phyloP scores from a whole-genome alignment of 2,888 invertebrate species.

The Deladenus siricidicola region DNA sequence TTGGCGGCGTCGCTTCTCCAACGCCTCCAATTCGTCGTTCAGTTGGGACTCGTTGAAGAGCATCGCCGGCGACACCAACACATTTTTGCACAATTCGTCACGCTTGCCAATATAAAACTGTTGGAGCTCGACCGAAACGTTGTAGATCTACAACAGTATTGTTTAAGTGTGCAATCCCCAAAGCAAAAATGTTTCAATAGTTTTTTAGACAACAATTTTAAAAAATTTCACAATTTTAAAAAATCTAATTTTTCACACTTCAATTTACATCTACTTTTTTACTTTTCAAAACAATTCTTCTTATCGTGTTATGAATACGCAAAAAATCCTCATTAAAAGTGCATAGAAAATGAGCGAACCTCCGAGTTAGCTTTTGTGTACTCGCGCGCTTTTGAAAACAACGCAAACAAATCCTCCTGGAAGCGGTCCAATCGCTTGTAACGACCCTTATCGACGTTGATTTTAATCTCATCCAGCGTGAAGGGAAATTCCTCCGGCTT shows the following conservation, averaged over 20 bases:
- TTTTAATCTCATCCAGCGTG: constrained; percentile 83
- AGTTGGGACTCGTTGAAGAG: constrained; percentile 71
- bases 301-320: too few relatives aligned
- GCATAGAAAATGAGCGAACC: constrained; percentile 28
- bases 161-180: too few relatives aligned
- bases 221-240: too few relatives aligned
- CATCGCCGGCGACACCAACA: constrained; percentile 78
- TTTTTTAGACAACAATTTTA: too few relatives aligned
- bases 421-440: constrained; percentile 87
- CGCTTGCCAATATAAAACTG: constrained; percentile 70
- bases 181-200: too few relatives aligned
- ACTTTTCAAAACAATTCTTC: too few relatives aligned
- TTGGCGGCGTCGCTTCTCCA: constrained; percentile 17
- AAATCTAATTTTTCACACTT: too few relatives aligned
- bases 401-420: constrained; percentile 89
- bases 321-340: neutral
- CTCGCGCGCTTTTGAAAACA: constrained; percentile 77
- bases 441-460: constrained; percentile 75
- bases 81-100: constrained; percentile 69
- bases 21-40: constrained; percentile 58
- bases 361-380: constrained; percentile 78
- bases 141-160: constrained; percentile 77
- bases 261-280: too few relatives aligned
- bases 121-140: constrained; percentile 87
- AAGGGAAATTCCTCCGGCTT: constrained; percentile 64